Percentiles rank a stretch among this genome's conserved stretches.
Evolutionary conservation across 2,797 vertebrate species (phyloP).

Genomic region (Onychomys arenicola): DNA sequence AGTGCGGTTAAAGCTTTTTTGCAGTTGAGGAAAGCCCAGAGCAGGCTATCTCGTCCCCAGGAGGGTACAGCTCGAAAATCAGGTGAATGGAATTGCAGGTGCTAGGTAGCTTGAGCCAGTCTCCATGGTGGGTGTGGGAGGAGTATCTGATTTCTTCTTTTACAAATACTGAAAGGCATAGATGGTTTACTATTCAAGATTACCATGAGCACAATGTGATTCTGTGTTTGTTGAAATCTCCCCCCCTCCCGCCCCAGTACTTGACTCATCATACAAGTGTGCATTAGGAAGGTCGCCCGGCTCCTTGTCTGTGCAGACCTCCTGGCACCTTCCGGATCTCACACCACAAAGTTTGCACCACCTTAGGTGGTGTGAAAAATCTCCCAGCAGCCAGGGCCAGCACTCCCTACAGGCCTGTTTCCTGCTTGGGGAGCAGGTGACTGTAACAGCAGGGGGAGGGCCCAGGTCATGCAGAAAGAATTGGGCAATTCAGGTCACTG

Average conservation of each 20-base stretch:
- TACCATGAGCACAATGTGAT: not conserved
- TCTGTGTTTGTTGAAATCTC: not conserved
- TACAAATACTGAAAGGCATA: not conserved
- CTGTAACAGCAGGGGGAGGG: not conserved
- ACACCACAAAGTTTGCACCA: not conserved
- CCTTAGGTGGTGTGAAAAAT: constrained; percentile 17
- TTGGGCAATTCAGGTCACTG: not conserved
- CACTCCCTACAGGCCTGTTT: not conserved
- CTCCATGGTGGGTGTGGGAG: not conserved
- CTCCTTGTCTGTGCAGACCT: not conserved
- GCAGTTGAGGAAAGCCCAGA: not conserved
- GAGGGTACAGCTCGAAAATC: not conserved
- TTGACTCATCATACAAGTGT: not conserved
- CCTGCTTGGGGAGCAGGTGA: constrained; percentile 59
- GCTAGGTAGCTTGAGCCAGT: not conserved
- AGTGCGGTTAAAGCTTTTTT: not conserved
- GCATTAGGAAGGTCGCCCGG: not conserved
- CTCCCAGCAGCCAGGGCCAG: constrained; percentile 46
- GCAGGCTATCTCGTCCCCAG: not conserved
- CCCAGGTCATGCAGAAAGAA: not conserved
- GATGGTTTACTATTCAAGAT: not conserved
- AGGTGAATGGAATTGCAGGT: not conserved
- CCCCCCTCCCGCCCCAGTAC: not conserved
- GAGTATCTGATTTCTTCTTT: not conserved
- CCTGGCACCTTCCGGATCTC: constrained; percentile 32